Evolutionary conservation across 2,888 invertebrate genomes (phyloP).

Genomic region (Glaucopsyche alexis): DNA sequence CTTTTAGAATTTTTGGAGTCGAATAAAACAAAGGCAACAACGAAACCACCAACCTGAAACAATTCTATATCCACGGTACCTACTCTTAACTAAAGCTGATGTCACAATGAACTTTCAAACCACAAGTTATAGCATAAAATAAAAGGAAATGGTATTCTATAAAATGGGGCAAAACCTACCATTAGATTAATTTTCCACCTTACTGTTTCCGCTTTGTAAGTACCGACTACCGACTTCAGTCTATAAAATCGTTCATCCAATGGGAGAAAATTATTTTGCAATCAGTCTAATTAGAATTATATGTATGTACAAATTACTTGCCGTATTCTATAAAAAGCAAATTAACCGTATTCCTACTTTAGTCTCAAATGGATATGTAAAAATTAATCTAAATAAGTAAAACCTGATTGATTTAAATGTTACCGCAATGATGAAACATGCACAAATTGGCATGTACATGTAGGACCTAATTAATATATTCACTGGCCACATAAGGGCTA

Average conservation of each 20-base stretch:
- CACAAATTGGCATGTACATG: constrained; percentile 23
- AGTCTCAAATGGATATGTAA: constrained; percentile 13
- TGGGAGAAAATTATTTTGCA: background rate
- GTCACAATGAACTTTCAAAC: too few relatives aligned
- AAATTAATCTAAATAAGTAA: constrained; percentile 4
- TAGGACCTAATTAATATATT: constrained; percentile 20
- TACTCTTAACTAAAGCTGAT: too few relatives aligned
- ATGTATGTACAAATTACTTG: background rate
- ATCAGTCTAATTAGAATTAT: background rate
- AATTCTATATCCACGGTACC: too few relatives aligned
- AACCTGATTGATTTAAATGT: constrained; percentile 4
- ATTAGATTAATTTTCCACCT: background rate
- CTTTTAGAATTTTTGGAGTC: too few relatives aligned
- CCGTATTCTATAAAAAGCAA: background rate
- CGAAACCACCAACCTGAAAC: too few relatives aligned
- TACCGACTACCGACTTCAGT: too few relatives aligned
- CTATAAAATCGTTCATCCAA: background rate
- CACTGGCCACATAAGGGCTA: constrained; percentile 15
- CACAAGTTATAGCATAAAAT: too few relatives aligned
- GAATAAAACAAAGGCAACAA: too few relatives aligned
- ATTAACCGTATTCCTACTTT: background rate
- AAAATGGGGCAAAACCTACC: background rate
- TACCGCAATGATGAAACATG: constrained; percentile 2
- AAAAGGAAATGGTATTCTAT: too few relatives aligned
- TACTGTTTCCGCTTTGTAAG: background rate